A percentile compares a stretch with the other conserved stretches of the same genome.
Evolutionary conservation across 2,888 invertebrate genomes (phyloP).

Genomic region (Lasioglossum villosulum): DNA sequence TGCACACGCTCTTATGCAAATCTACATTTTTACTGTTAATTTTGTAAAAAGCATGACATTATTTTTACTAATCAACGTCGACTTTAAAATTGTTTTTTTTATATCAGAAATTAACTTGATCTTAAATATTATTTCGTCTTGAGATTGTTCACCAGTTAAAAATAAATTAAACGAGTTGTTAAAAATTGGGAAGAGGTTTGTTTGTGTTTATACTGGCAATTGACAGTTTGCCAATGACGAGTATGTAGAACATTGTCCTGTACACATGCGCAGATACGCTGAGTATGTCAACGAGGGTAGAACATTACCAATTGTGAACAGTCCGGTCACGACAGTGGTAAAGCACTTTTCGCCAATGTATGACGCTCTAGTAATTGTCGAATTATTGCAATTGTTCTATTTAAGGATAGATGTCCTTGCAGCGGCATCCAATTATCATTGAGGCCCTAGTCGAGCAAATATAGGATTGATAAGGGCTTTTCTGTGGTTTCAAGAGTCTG

Average conservation of each 20-base stretch:
- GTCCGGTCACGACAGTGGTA: constrained; percentile 16
- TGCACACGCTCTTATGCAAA: not conserved
- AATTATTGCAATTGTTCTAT: not conserved
- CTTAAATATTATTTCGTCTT: not conserved
- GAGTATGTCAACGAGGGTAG: not conserved
- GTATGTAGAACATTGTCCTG: not conserved
- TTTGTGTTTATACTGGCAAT: not conserved
- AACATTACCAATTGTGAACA: constrained; percentile 22
- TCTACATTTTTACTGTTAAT: not conserved
- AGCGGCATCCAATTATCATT: not conserved
- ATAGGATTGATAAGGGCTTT: not conserved
- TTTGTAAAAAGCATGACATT: not conserved
- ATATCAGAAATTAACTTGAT: not conserved
- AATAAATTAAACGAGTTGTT: not conserved
- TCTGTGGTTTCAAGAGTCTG: not conserved
- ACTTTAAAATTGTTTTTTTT: not conserved
- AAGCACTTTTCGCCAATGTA: not conserved
- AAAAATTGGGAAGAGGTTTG: not conserved
- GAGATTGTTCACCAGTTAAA: not conserved
- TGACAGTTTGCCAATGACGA: constrained; percentile 1
- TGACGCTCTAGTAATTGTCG: not conserved
- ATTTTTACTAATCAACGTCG: not conserved
- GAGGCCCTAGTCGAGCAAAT: not conserved
- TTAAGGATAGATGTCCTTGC: constrained; percentile 1
- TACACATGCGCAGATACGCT: constrained; percentile 26